Percentiles rank a stretch among this genome's conserved stretches.
phyloP scores from a whole-genome alignment of 2,888 invertebrate species.

The Caenorhabditis sulstoni region DNA sequence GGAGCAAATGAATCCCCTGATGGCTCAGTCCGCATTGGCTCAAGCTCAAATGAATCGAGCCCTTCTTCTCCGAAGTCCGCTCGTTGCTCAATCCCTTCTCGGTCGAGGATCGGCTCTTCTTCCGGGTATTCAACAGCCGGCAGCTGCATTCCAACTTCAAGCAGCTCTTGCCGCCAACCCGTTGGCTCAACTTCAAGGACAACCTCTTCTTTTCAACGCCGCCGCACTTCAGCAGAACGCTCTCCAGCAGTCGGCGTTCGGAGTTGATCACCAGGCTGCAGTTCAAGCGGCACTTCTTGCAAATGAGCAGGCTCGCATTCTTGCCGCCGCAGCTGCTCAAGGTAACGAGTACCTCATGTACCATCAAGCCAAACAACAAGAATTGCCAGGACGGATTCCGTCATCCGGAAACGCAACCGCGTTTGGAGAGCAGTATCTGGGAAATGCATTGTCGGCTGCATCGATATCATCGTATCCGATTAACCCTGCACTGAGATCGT shows the following conservation, averaged over 20 bases:
- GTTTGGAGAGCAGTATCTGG: conserved; percentile 68
- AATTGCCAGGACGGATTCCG: conserved; percentile 57
- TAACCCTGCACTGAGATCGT: conserved; percentile 62
- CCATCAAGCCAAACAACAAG: conserved; percentile 45
- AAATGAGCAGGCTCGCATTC: conserved; percentile 66
- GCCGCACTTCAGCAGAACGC: conserved; percentile 45
- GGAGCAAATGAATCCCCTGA: conserved; percentile 53
- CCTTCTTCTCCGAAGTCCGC: conserved; percentile 59
- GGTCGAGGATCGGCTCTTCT: conserved; percentile 49
- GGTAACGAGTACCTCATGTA: conserved; percentile 53
- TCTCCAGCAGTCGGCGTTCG: conserved; percentile 47
- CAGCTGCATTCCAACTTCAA: conserved; percentile 43
- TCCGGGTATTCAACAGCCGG: conserved; percentile 56
- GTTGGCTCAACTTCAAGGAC: conserved; percentile 61
- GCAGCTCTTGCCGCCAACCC: conserved; percentile 49
- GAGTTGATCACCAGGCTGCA: conserved; percentile 49
- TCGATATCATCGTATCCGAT: conserved; percentile 64
- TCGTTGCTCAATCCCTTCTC: conserved; percentile 60
- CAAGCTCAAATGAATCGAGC: conserved; percentile 65
- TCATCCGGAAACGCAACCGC: conserved; percentile 50
- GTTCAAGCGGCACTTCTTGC: conserved; percentile 60
- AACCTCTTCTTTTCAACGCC: conserved; percentile 61
- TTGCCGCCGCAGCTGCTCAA: conserved; percentile 65
- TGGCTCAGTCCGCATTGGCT: conserved; percentile 63
- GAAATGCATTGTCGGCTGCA: conserved; percentile 64